Percentiles rank a stretch among this genome's conserved stretches.
Conservation (phyloP, 2,113 vertebrate genomes). For the Phalacrocorax aristotelis region DNA sequence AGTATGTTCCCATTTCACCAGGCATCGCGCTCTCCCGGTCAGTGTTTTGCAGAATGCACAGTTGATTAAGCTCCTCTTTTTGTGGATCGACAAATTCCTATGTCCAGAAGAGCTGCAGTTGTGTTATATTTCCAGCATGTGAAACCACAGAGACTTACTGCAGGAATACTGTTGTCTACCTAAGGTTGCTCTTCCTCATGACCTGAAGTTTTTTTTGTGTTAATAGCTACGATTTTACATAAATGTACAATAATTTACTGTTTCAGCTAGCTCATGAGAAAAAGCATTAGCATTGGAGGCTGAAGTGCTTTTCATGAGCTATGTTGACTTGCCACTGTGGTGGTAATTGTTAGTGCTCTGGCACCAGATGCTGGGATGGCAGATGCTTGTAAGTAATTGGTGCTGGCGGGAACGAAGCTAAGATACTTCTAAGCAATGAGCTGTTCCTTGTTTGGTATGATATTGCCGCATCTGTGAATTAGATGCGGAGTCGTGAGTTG, state of each 20-base stretch:
- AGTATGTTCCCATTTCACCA: background rate
- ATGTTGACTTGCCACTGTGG: fast-evolving
- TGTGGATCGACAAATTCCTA: background rate
- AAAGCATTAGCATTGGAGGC: background rate
- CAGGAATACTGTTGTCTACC: background rate
- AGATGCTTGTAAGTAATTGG: background rate
- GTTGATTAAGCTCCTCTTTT: background rate
- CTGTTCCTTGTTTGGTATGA: background rate
- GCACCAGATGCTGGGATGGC: background rate
- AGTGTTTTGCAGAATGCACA: background rate
- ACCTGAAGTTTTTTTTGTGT: background rate
- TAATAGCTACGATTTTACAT: background rate
- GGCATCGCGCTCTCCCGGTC: background rate
- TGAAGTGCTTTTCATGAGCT: background rate
- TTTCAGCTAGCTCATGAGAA: background rate
- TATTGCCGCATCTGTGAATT: fast-evolving
- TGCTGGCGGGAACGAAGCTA: fast-evolving
- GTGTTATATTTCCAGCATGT: background rate
- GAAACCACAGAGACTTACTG: background rate
- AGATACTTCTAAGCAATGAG: background rate
- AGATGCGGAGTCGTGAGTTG: background rate
- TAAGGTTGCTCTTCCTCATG: background rate
- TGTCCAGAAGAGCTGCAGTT: background rate
- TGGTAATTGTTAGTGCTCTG: background rate
- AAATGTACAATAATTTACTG: too few species aligned